Evolutionary conservation across 2,888 invertebrate species (phyloP).

Genomic region (Campoletis raptor): DNA sequence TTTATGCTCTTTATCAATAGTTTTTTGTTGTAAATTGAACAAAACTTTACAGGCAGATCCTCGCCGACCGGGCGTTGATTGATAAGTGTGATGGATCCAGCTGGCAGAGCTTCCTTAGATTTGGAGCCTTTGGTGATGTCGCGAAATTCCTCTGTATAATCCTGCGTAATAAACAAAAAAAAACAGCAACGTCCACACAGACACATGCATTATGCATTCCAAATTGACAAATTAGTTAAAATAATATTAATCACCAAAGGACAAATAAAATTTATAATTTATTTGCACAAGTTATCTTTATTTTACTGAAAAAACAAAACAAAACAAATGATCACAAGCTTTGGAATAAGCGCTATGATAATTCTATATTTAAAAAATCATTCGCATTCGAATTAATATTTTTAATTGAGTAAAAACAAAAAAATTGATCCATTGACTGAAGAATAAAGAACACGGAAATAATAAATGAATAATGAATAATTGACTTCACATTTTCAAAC

Average conservation of each 20-base stretch:
- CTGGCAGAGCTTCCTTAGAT: slow-evolving; percentile 96
- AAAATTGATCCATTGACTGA: neutral
- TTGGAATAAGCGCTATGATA: neutral
- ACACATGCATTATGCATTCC: slow-evolving; percentile 86
- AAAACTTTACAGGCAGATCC: slow-evolving; percentile 93
- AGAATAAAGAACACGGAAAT: neutral
- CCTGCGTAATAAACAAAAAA: slow-evolving; percentile 87
- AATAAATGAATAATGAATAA: neutral
- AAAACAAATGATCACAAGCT: neutral
- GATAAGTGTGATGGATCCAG: slow-evolving; percentile 97
- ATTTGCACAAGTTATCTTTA: neutral
- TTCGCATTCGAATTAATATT: neutral
- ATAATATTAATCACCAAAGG: slow-evolving; percentile 42
- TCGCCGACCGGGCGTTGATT: slow-evolving; percentile 98
- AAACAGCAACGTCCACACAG: slow-evolving; percentile 83
- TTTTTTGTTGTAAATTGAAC: slow-evolving; percentile 73
- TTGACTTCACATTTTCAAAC: neutral
- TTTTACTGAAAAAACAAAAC: neutral
- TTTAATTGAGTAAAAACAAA: neutral
- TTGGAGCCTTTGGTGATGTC: slow-evolving; percentile 97
- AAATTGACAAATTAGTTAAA: slow-evolving; percentile 49
- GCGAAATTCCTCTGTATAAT: slow-evolving; percentile 98
- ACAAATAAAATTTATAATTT: neutral
- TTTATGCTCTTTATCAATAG: slow-evolving; percentile 16
- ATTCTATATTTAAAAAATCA: neutral